Percentiles rank a stretch among this genome's conserved stretches.
These are phyloP conservation scores for Petrocephalus sullivani DNA, from an alignment of 2,797 vertebrate species.

Conservation along the genomic window DNA sequence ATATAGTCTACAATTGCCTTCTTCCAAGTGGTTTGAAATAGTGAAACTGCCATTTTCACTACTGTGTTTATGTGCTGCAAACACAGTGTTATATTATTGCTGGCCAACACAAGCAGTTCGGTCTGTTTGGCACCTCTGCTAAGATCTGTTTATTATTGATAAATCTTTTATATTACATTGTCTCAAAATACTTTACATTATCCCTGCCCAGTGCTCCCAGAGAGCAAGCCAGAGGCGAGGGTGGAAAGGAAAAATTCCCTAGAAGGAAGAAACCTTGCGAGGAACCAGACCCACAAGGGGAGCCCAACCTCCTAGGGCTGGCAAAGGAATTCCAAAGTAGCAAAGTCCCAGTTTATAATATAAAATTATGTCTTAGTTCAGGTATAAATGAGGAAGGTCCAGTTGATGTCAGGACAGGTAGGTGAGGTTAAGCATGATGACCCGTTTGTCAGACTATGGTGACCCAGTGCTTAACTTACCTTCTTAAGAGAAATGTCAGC, in stretches of 20 bases:
- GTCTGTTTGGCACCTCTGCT: background rate
- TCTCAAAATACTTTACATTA: background rate
- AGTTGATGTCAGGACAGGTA: background rate
- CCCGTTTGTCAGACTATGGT: background rate
- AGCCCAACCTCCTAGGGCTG: background rate
- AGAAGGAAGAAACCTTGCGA: background rate
- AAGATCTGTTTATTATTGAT: background rate
- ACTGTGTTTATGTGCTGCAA: background rate
- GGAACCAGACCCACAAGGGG: background rate
- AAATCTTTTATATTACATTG: background rate
- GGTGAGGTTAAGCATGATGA: background rate
- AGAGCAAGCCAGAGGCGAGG: background rate
- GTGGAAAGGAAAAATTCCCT: background rate
- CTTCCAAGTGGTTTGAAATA: background rate
- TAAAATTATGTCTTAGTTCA: background rate
- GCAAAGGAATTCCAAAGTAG: background rate
- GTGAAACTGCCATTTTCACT: background rate
- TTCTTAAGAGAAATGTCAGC: background rate
- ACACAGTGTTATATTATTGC: background rate
- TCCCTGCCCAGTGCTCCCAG: background rate
- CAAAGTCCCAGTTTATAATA: background rate
- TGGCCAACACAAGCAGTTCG: background rate
- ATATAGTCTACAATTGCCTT: background rate
- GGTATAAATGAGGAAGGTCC: too few relatives aligned
- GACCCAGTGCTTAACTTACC: background rate